These are phyloP conservation scores for Falcaria lacertinaria DNA, from an alignment of 2,888 invertebrate genomes.

Conservation along the genomic window DNA sequence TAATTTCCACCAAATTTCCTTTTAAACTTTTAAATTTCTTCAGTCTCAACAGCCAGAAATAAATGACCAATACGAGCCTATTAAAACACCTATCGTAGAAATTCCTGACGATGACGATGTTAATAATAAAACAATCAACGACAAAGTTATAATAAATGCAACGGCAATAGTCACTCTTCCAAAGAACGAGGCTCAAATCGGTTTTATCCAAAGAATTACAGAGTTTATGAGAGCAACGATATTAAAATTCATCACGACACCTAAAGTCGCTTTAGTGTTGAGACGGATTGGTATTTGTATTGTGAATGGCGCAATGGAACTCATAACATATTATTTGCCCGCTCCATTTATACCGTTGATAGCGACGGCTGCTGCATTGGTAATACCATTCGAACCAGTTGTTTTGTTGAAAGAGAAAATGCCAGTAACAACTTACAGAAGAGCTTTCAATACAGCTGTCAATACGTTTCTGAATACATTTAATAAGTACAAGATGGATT, in stretches of 20 bases:
- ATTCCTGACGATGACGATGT: slow-evolving; percentile 2
- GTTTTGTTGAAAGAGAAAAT: slow-evolving; percentile 55
- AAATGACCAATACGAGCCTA: slow-evolving; percentile 38
- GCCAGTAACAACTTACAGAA: slow-evolving; percentile 63
- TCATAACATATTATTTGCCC: slow-evolving; percentile 57
- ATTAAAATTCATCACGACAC: slow-evolving; percentile 29
- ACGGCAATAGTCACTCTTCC: not conserved
- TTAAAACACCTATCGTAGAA: not conserved
- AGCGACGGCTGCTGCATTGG: slow-evolving; percentile 60
- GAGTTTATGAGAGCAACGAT: slow-evolving; percentile 21
- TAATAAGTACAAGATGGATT: slow-evolving; percentile 49
- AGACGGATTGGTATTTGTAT: slow-evolving; percentile 61
- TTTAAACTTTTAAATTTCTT: slow-evolving; percentile 7
- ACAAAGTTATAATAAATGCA: not conserved
- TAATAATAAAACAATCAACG: not conserved
- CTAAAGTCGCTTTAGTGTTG: slow-evolving; percentile 50
- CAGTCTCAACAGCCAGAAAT: slow-evolving; percentile 53
- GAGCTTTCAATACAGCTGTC: slow-evolving; percentile 59
- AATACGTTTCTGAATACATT: slow-evolving; percentile 58
- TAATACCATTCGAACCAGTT: slow-evolving; percentile 68
- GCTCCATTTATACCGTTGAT: slow-evolving; percentile 63
- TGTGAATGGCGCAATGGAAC: slow-evolving; percentile 66
- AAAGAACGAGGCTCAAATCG: slow-evolving; percentile 1
- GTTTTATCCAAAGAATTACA: not conserved
- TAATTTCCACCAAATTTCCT: too few species aligned